Evolutionary conservation across 1,140 invertebrate genomes (phyloP), one percentile per base, ranked within the genome.

Genomic region (Brevipalpus yothersi): DNA sequence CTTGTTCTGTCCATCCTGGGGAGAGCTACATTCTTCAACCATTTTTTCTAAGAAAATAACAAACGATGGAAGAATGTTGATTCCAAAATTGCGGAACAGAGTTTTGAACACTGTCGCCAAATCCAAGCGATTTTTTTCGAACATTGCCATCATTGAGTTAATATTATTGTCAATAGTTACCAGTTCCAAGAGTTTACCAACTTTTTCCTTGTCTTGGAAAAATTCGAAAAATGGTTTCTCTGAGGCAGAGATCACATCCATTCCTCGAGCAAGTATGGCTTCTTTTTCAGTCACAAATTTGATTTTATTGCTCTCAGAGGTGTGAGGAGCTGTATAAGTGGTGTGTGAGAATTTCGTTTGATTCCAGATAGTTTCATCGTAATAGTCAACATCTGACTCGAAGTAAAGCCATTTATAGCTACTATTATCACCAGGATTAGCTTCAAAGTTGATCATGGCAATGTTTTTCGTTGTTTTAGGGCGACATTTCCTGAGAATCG

Each of bases 131-230:
- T 75, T 70, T 68, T 80, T 82, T 43, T 78, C 72, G 43, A 74
- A 75, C 4, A 70, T 72, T 66, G 77, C 80, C 65, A 90, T 90
- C 67, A 82, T 82, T 63, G 89, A 84, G 53, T 79, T 79, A 23
- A 81, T 84, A 68, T 89, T 90, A 64, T 91, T 87, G 66, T 93
- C 89, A 4, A 91, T 72, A 1, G 83, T 81, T 40, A 84, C 75
- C 69, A 80, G 87, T 3, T 75, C 72, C 4, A 91, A 75, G 1
- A 92, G 72, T 64, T 79, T 79, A 9, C 81, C 75, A 1, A 93
- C 71, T 70, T 82, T 86, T 0, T 74, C 71, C 15, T 77, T 68
- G 64, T 83, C 72, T 0, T 65, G 76, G 67, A 92, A 86, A 64
- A 83, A 83, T 15, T 77, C 72, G 67, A 78, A 77, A 1, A 92